A percentile compares a stretch with the other conserved stretches of the same genome.
These are phyloP conservation scores for Brachyistius frenatus DNA, from an alignment of 2,113 vertebrate species.

Conservation along the genomic window DNA sequence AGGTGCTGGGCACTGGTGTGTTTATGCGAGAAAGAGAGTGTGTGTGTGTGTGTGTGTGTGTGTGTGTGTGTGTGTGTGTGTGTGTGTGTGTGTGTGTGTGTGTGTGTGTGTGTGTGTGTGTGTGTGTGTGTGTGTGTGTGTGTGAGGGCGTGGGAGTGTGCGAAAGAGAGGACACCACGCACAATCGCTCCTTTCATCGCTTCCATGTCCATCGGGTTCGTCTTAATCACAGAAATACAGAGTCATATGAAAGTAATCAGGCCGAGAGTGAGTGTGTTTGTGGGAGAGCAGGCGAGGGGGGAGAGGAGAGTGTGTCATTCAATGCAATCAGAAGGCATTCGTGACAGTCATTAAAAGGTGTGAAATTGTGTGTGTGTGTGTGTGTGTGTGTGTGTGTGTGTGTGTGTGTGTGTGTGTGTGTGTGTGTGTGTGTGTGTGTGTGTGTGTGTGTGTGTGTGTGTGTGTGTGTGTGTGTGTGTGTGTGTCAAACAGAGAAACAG, in stretches of 20 bases:
- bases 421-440: conserved; percentile 31
- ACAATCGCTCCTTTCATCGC: conserved; percentile 60
- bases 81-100: conserved; percentile 27
- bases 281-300: conserved; percentile 12
- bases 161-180: conserved; percentile 22
- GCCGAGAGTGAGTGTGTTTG: conserved; percentile 16
- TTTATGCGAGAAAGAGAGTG: conserved; percentile 20
- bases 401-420: conserved; percentile 36
- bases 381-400: conserved; percentile 43
- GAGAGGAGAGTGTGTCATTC: conserved; percentile 37
- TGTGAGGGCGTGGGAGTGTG: conserved; percentile 24
- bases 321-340: conserved; percentile 74
- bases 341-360: conserved; percentile 73
- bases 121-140: conserved; percentile 31
- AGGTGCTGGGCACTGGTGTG: conserved; percentile 65
- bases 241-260: conserved; percentile 76
- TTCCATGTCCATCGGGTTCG: conserved; percentile 60
- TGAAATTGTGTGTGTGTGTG: conserved; percentile 27
- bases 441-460: conserved; percentile 33
- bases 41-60: conserved; percentile 30
- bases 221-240: conserved; percentile 70
- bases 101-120: conserved; percentile 47
- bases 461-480: conserved; percentile 31
- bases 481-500: conserved; percentile 26
- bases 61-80: conserved; percentile 42